Base-by-base conservation (phyloP, 2,797 vertebrate genomes). In the Phoxinus dragarum region DNA sequence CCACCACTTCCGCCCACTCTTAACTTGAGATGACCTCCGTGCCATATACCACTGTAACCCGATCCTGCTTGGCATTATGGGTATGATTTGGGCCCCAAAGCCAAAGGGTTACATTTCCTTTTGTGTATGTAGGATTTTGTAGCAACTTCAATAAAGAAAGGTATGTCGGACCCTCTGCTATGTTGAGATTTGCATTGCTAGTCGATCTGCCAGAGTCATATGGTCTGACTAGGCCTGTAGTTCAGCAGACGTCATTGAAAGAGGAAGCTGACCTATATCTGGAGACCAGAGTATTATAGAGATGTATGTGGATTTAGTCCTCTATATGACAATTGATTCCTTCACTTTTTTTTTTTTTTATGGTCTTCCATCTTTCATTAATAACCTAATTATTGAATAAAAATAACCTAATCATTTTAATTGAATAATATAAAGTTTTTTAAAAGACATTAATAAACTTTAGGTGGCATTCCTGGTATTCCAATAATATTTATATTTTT, bases 61-160 rank as follows among this genome's bases (percentile, higher is more conserved):
- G 42, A 88, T 74, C 80, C 74, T 17, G n/a, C 79, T 36, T 82
- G 75, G 81, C 81, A 86, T 88, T 71, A 78, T 77, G 54, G 67
- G 67, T 69, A 61, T 79, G 82, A 71, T 85, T 85, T n/a, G 23
- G 77, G 80, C 84, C 79, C 77, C 47, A 68, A 14, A 84, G 81
- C 85, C 52, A 83, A 74, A 76, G 72, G 84, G 74, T 77, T 86
- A 72, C 47, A 47, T 69, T 87, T 84, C 80, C 81, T 86, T 84
- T 47, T 54, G 72, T 88, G 23, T 1, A 0, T 69, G 47, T 54
- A 87, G 76, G 92, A 6, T 89, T 87, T 74, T 71, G 82, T 81
- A 86, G 83, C 31, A 49, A 59, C 82, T 78, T 82, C 82, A 87
- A 88, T 88, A 80, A 87, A 84, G 87, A 76, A 76, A 80, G 80